A percentile compares a stretch with the other conserved stretches of the same genome.
Evolutionary conservation across 2,797 vertebrate genomes (phyloP).

Genomic region (Channallabes apus): DNA sequence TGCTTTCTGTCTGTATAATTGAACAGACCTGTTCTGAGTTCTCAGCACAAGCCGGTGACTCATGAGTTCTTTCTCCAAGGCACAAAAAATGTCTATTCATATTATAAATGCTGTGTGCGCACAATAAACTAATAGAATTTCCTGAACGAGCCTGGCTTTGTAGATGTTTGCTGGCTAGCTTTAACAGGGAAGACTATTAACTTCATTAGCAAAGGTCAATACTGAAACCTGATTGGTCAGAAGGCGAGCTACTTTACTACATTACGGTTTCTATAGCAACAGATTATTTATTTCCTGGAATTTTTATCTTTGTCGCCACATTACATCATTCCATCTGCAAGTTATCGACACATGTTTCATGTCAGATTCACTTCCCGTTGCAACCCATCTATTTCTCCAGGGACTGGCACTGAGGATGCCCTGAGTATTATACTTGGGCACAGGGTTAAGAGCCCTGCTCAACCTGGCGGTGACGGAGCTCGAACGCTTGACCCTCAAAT

Average conservation of each 20-base stretch:
- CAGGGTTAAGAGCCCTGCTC: no score
- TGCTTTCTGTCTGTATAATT: slow-evolving; percentile 9
- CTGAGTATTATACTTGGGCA: no score
- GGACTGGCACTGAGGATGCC: no score
- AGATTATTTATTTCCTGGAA: neutral
- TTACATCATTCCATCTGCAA: no score
- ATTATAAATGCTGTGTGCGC: neutral
- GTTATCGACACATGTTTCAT: no score
- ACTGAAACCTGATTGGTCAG: neutral
- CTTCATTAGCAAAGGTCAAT: neutral
- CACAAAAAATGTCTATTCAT: neutral
- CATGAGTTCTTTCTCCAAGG: neutral
- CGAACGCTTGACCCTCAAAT: no score
- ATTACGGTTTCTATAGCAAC: neutral
- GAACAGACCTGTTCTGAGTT: neutral
- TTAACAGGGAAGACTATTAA: neutral
- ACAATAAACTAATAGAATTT: neutral
- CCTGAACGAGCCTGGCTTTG: no score
- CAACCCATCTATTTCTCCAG: no score
- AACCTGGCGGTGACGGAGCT: no score
- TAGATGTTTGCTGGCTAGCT: neutral
- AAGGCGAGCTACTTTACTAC: neutral
- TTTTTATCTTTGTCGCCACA: no score
- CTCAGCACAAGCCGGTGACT: neutral
- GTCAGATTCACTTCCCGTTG: no score